Evolutionary conservation across 1,140 invertebrate genomes (phyloP).

Genomic region (Stenopsyche tienmushanensis): DNA sequence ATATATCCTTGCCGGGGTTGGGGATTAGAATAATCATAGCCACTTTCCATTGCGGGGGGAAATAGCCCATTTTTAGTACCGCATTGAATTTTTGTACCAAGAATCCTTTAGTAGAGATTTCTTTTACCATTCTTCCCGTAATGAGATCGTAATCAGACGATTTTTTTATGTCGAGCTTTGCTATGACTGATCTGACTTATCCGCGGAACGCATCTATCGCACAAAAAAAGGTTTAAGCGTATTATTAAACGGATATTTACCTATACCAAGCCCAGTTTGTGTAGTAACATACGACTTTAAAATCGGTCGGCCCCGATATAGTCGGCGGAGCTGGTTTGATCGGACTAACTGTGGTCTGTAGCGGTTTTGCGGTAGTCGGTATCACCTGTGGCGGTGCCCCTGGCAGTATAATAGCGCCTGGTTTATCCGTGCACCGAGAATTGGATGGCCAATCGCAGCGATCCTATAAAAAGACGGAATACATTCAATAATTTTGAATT

Average conservation of each 20-base stretch:
- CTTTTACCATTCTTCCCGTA: no score
- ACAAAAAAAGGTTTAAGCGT: no score
- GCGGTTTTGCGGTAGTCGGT: conserved; percentile 34
- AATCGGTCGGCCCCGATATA: conserved; percentile 45
- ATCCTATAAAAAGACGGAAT: conserved; percentile 49
- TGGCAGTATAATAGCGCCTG: not conserved
- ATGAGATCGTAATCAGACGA: no score
- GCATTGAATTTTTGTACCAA: no score
- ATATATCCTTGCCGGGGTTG: no score
- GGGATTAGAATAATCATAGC: no score
- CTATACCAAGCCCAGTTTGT: conserved; percentile 76
- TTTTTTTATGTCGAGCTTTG: no score
- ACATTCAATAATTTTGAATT: not conserved
- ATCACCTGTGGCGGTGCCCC: conserved; percentile 39
- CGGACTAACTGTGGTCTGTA: conserved; percentile 20
- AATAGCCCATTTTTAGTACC: no score
- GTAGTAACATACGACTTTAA: conserved; percentile 72
- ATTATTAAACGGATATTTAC: conserved; percentile 44
- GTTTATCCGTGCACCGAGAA: conserved; percentile 54
- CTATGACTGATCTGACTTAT: no score
- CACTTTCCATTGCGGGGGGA: no score
- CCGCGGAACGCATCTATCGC: no score
- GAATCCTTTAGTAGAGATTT: no score
- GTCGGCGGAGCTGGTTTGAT: conserved; percentile 12
- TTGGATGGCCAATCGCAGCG: conserved; percentile 80